Percentiles rank a stretch among this genome's conserved stretches.
Evolutionary conservation across 2,888 invertebrate genomes (phyloP).

Genomic region (Aspidiotus destructor): DNA sequence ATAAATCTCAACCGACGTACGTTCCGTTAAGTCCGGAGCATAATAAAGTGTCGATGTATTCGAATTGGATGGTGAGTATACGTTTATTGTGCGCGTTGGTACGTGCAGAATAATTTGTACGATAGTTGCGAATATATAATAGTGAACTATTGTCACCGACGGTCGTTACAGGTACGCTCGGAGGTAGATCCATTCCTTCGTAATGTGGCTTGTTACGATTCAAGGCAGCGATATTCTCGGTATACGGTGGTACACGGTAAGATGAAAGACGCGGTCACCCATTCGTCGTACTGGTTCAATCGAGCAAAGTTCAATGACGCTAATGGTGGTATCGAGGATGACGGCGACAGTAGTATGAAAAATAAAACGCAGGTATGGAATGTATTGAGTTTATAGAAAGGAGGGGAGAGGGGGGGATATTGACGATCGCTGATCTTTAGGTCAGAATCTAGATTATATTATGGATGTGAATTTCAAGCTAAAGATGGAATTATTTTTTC

Average conservation of each 20-base stretch:
- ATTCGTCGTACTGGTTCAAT: slow-evolving; percentile 53
- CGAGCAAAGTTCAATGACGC: slow-evolving; percentile 36
- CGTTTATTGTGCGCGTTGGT: not conserved
- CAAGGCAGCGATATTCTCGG: slow-evolving; percentile 58
- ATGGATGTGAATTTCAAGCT: too few species aligned
- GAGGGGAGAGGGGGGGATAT: not conserved
- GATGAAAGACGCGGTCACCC: slow-evolving; percentile 54
- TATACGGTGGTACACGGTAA: slow-evolving; percentile 54
- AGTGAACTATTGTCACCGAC: not conserved
- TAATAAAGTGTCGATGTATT: slow-evolving; percentile 90
- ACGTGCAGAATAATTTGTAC: not conserved
- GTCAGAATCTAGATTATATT: too few species aligned
- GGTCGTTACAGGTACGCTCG: slow-evolving; percentile 50
- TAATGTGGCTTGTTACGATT: slow-evolving; percentile 61
- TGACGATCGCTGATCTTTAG: not conserved
- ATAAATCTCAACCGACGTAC: slow-evolving; percentile 89
- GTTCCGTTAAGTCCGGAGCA: slow-evolving; percentile 62
- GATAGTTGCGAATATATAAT: not conserved
- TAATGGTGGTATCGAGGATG: slow-evolving; percentile 37
- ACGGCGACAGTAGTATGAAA: not conserved
- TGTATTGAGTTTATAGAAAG: not conserved
- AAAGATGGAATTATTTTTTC: too few species aligned
- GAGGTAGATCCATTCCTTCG: slow-evolving; percentile 58
- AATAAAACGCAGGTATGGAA: not conserved
- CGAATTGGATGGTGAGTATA: slow-evolving; percentile 71